Conservation (phyloP, 2,888 invertebrate genomes). For the Gerris lacustris region DNA sequence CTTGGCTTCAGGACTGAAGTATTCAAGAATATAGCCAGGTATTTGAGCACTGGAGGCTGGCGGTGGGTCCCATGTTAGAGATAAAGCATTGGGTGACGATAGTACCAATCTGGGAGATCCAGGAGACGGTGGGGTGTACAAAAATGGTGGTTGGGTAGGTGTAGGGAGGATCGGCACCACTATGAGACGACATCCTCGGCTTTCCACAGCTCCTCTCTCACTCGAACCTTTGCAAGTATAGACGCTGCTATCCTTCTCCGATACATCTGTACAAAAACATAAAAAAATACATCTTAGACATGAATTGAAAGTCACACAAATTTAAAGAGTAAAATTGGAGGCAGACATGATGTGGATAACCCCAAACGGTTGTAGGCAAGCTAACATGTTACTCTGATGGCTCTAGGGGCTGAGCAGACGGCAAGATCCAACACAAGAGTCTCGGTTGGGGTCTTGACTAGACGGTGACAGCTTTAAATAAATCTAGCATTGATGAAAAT, state of each 20-base stretch:
- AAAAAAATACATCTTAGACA: background rate
- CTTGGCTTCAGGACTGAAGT: conserved; percentile 62
- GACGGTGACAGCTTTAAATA: no score
- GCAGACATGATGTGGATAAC: no score
- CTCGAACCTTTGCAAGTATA: conserved; percentile 76
- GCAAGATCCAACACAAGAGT: no score
- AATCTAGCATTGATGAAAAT: no score
- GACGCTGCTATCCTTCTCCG: conserved; percentile 55
- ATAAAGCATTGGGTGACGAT: conserved; percentile 36
- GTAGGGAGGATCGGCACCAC: background rate
- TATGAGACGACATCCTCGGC: conserved; percentile 39
- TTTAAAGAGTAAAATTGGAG: no score
- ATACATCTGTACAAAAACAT: conserved; percentile 48
- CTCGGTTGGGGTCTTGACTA: no score
- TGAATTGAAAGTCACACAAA: no score
- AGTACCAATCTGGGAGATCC: conserved; percentile 41
- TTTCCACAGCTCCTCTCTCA: conserved; percentile 69
- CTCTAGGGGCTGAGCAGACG: no score
- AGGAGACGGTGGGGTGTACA: conserved; percentile 38
- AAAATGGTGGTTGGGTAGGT: conserved; percentile 34
- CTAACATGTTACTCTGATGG: no score
- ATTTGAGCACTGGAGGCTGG: conserved; percentile 37
- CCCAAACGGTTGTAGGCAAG: no score
- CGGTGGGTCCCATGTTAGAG: conserved; percentile 32
- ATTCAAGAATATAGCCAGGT: conserved; percentile 62